Evolutionary conservation across 37 sponge, comb jelly and placozoan species (phyloP).

Genomic region (Mnemiopsis leidyi): DNA sequence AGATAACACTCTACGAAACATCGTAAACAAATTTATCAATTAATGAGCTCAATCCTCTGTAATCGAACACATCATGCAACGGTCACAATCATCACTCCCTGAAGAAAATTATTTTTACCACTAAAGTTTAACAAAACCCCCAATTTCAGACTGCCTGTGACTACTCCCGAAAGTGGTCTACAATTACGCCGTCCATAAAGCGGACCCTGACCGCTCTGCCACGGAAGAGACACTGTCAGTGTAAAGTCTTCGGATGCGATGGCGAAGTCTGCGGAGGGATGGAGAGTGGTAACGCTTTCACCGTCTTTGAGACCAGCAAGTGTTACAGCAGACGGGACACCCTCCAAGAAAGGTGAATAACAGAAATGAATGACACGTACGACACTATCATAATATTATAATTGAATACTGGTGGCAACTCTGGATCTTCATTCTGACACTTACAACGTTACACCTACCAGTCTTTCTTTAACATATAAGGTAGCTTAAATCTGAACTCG

Average conservation of each 20-base stretch:
- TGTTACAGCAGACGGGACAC: constrained; percentile 37
- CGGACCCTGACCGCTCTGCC: neutral
- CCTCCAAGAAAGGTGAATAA: constrained; percentile 21
- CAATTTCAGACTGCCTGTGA: constrained; percentile 16
- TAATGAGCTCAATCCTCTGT: no score
- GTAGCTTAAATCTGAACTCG: no score
- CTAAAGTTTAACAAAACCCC: no score
- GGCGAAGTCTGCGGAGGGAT: constrained; percentile 8
- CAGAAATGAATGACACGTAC: no score
- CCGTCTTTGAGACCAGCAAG: constrained; percentile 51
- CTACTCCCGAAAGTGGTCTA: constrained; percentile 60
- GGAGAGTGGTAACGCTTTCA: neutral
- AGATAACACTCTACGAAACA: no score
- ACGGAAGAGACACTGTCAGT: constrained; percentile 20
- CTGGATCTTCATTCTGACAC: neutral
- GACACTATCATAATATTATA: no score
- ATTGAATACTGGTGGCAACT: no score
- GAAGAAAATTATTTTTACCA: no score
- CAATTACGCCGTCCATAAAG: constrained; percentile 9
- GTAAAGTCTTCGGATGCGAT: constrained; percentile 33
- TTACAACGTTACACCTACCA: neutral
- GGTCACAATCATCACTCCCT: no score
- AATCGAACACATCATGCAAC: no score
- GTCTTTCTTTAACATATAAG: neutral
- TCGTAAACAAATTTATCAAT: no score